Evolutionary conservation across 2,113 vertebrate species (phyloP), one percentile per base, ranked within the genome.

Genomic region (Jaculus jaculus): DNA sequence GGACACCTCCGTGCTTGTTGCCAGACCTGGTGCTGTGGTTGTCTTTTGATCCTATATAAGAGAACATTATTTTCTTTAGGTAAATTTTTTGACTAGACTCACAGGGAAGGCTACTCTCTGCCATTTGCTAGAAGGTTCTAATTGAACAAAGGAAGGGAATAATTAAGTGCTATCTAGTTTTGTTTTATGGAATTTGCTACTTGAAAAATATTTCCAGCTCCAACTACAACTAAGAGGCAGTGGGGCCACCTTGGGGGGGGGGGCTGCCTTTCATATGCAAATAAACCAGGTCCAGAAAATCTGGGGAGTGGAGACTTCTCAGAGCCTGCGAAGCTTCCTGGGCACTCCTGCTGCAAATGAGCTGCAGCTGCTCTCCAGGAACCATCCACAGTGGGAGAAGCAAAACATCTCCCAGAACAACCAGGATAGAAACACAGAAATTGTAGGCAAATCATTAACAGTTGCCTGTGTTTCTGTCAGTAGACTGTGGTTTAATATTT

Each of bases 401-500:
- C 66, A 93, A 77, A 94, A 61, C 92, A 78, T 71, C 54, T 90
- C 89, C 71, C 80, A 84, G 60, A 84, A 90, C 32, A 87, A n/a
- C 90, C 47, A 91, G 84, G 92, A 96, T 88, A 79, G 90, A 96
- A 96, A 61, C n/a, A 88, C 5, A 54, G 82, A 96, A 96, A 96
- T 89, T 37, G 90, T 91, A 84, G 84, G 73, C 73, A 86, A 92
- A 92, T 89, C 72, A 87, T 95, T 95, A 90, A 87, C 93, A 95
- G 92, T 95, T 96, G 94, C 71, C 87, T 93, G 84, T 88, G 93
- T 96, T 86, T 95, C 92, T 90, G 92, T 96, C 86, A 92, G 84
- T 84, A 93, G 96, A 87, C 91, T 96, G 91, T 96, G 96, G 97
- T 92, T 96, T 94, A 87, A 93, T 90, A 90, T 83, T 95, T 96